A percentile compares a stretch with the other conserved stretches of the same genome.
phyloP scores from a whole-genome alignment of 2,888 invertebrate genomes.

The Entomobrya proxima region DNA sequence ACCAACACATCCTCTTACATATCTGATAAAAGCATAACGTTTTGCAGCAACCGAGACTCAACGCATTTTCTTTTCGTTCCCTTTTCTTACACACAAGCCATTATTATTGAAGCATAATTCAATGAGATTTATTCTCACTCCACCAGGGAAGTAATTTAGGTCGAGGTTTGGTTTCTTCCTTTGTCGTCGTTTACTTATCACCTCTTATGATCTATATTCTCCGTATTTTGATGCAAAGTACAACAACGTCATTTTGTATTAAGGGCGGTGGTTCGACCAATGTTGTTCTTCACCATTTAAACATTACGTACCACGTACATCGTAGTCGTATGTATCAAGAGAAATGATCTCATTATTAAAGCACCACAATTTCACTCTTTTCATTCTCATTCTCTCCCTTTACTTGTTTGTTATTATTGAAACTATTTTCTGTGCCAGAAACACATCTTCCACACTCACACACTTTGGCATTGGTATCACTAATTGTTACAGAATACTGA shows the following conservation, averaged over 20 bases:
- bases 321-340: too few relatives aligned
- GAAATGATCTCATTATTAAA: constrained; percentile 8
- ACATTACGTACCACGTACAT: too few relatives aligned
- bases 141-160: constrained; percentile 31
- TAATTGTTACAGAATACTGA: not conserved
- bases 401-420: not conserved
- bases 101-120: constrained; percentile 35
- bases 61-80: not conserved
- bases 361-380: not conserved
- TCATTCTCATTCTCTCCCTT: not conserved
- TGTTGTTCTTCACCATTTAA: too few relatives aligned
- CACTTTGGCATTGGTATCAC: not conserved
- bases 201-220: not conserved
- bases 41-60: not conserved
- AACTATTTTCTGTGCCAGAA: not conserved
- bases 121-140: constrained; percentile 18
- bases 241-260: not conserved
- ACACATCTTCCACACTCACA: not conserved
- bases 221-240: not conserved
- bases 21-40: not conserved
- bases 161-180: constrained; percentile 25
- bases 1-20: not conserved
- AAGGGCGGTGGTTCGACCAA: not conserved
- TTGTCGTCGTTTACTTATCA: not conserved
- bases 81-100: too few relatives aligned